phyloP scores from a whole-genome alignment of 2,113 vertebrate genomes.

The Pygoscelis adeliae region DNA sequence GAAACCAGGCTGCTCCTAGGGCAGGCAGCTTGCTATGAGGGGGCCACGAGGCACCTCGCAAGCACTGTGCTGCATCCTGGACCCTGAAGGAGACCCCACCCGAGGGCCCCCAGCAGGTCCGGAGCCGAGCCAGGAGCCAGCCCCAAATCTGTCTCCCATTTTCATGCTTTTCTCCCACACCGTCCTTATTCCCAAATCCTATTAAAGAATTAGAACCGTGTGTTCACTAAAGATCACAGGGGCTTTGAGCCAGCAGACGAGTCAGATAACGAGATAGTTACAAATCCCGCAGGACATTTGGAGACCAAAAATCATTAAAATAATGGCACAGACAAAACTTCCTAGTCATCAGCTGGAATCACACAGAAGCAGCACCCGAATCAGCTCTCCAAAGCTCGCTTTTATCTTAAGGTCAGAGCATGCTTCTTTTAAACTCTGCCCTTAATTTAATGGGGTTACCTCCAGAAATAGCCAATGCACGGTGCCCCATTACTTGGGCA shows the following conservation, averaged over 20 bases:
- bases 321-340: background rate
- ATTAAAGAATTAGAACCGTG: background rate
- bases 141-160: background rate
- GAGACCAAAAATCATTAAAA: constrained; percentile 49
- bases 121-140: background rate
- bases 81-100: background rate
- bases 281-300: background rate
- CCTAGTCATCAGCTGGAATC: background rate
- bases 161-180: background rate
- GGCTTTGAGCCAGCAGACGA: constrained; percentile 42
- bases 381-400: background rate
- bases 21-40: background rate
- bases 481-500: background rate
- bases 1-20: background rate
- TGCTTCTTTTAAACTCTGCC: background rate
- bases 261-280: constrained; percentile 32
- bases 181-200: background rate
- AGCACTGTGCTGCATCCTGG: rapidly evolving
- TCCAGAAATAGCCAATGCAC: background rate
- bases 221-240: constrained; percentile 38
- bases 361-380: background rate
- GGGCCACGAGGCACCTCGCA: rapidly evolving
- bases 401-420: background rate
- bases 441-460: background rate
- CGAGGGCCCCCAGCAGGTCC: rapidly evolving